Conservation (phyloP, 2,797 vertebrate genomes). For the Lophotriccus pileatus region DNA sequence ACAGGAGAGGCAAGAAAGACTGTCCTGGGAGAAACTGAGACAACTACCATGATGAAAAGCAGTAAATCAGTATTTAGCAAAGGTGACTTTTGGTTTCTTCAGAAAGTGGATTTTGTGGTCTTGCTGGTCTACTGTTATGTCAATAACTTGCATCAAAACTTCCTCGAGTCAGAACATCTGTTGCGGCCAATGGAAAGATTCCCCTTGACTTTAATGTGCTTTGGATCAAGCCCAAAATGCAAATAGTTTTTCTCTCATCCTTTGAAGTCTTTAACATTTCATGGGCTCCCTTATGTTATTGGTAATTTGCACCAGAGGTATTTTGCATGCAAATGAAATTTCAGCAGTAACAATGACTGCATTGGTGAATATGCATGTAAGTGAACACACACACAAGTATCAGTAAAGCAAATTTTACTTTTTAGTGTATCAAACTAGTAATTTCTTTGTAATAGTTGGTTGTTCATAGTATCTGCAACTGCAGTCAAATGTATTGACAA, state of each 20-base stretch:
- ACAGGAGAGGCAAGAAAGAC: neutral
- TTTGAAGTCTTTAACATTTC: constrained; percentile 66
- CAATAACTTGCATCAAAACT: constrained; percentile 48
- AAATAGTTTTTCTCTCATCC: constrained; percentile 57
- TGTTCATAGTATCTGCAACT: neutral
- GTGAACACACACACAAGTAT: neutral
- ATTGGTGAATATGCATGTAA: neutral
- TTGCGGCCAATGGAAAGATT: constrained; percentile 32
- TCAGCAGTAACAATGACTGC: neutral
- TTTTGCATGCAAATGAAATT: constrained; percentile 64
- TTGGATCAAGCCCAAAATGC: constrained; percentile 61
- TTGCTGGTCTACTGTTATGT: constrained; percentile 29
- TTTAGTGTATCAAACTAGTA: neutral
- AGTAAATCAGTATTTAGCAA: neutral
- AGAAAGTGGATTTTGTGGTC: constrained; percentile 39
- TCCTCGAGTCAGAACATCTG: constrained; percentile 58
- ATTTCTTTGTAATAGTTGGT: neutral
- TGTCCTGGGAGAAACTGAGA: neutral
- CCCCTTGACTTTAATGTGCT: constrained; percentile 53
- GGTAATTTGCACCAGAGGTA: constrained; percentile 51
- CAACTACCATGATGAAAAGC: neutral
- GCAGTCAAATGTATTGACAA: neutral
- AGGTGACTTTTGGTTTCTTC: neutral
- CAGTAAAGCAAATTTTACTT: neutral
- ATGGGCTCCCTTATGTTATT: constrained; percentile 58